These are phyloP conservation scores for Brachionus rubens DNA, from an alignment of 1,140 invertebrate genomes.

Conservation along the genomic window DNA sequence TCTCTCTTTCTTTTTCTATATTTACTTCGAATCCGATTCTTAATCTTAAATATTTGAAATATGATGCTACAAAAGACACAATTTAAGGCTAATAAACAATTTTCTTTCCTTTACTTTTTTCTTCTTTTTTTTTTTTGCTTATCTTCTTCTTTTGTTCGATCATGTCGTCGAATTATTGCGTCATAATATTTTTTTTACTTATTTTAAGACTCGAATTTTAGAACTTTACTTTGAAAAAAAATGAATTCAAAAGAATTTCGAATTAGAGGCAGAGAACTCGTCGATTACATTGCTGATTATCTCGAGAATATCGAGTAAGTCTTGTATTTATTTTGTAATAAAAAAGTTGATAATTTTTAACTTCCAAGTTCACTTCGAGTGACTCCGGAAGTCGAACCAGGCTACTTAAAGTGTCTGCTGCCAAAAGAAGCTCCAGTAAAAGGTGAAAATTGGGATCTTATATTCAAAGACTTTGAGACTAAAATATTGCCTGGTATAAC, in stretches of 20 bases:
- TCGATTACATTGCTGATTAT: slow-evolving; percentile 95
- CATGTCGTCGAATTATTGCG: slow-evolving; percentile 5
- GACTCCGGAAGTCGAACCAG: slow-evolving; percentile 80
- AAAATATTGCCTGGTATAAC: slow-evolving; percentile 93
- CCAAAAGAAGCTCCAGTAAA: slow-evolving; percentile 77
- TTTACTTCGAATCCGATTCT: not conserved
- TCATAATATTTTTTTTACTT: not conserved
- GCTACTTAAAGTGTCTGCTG: slow-evolving; percentile 78
- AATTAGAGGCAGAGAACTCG: slow-evolving; percentile 84
- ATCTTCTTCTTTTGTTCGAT: not conserved
- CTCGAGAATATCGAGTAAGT: slow-evolving; percentile 71
- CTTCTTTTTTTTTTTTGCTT: not conserved
- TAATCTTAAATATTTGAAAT: slow-evolving; percentile 32
- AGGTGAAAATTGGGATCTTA: slow-evolving; percentile 81
- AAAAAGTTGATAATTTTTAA: too few relatives aligned
- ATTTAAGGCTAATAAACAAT: not conserved
- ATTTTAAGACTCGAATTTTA: not conserved
- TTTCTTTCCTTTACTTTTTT: too few relatives aligned
- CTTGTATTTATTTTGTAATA: too few relatives aligned
- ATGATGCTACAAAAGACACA: slow-evolving; percentile 15
- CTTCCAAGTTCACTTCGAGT: too few relatives aligned
- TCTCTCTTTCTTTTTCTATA: not conserved
- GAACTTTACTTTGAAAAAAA: not conserved
- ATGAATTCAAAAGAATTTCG: slow-evolving; percentile 89
- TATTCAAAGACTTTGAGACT: slow-evolving; percentile 87